phyloP scores from a whole-genome alignment of 2,113 vertebrate species.

The Prolemur simus region DNA sequence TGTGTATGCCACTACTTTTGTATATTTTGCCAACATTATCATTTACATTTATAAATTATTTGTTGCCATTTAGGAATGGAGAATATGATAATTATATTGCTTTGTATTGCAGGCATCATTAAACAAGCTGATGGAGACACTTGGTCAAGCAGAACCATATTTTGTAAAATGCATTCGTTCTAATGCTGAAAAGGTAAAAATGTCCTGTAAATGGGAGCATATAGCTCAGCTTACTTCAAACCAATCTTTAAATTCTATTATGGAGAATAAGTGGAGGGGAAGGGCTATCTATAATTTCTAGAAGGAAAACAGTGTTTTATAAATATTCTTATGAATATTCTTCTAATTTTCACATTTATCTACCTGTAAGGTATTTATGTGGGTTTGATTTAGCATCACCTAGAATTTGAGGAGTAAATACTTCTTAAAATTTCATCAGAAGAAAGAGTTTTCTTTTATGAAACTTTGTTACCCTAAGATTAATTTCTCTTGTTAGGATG shows the following conservation, averaged over 20 bases:
- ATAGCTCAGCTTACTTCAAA: conserved; percentile 9
- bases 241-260: background rate
- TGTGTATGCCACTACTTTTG: background rate
- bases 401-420: conserved; percentile 23
- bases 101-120: conserved; percentile 90
- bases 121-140: conserved; percentile 98
- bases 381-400: conserved; percentile 28
- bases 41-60: conserved; percentile 19
- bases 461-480: background rate
- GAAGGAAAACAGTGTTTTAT: background rate
- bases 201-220: background rate
- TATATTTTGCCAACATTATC: conserved; percentile 10
- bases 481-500: background rate
- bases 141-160: conserved; percentile 97
- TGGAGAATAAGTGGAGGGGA: background rate
- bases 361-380: background rate
- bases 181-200: conserved; percentile 96
- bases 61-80: background rate
- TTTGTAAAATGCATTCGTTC: conserved; percentile 99
- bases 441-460: background rate
- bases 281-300: background rate
- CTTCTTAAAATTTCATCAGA: conserved; percentile 22
- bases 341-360: background rate
- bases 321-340: background rate
- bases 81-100: conserved; percentile 34